Evolutionary conservation across 2,113 vertebrate species (phyloP).

Genomic region (Bujurquina vittata): DNA sequence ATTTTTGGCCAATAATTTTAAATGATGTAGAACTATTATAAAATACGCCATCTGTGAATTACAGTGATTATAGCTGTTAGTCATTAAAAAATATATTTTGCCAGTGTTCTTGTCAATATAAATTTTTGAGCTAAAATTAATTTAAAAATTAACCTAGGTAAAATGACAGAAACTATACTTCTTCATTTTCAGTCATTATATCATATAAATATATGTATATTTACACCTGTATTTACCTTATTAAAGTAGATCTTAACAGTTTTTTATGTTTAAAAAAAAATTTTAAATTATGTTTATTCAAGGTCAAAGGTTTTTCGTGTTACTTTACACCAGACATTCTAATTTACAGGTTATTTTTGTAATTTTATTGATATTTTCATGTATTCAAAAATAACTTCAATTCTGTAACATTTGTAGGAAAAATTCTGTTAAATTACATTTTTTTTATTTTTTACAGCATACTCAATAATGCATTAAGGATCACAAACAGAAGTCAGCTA

Average conservation of each 20-base stretch:
- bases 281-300: background rate
- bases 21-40: background rate
- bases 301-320: background rate
- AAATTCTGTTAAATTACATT: background rate
- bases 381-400: background rate
- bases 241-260: background rate
- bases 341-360: background rate
- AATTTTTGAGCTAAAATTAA: background rate
- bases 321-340: background rate
- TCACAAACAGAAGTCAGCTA: constrained; percentile 58
- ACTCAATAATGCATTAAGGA: constrained; percentile 72
- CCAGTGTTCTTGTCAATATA: background rate
- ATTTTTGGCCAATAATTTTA: background rate
- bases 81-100: background rate
- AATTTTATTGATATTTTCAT: background rate
- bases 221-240: background rate
- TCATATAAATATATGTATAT: too few species aligned
- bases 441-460: background rate
- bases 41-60: background rate
- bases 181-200: background rate
- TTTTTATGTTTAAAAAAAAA: background rate
- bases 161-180: background rate
- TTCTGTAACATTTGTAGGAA: background rate
- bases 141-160: background rate
- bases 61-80: background rate